Conservation (phyloP, 2,888 invertebrate genomes). For the Ophraella communa region DNA sequence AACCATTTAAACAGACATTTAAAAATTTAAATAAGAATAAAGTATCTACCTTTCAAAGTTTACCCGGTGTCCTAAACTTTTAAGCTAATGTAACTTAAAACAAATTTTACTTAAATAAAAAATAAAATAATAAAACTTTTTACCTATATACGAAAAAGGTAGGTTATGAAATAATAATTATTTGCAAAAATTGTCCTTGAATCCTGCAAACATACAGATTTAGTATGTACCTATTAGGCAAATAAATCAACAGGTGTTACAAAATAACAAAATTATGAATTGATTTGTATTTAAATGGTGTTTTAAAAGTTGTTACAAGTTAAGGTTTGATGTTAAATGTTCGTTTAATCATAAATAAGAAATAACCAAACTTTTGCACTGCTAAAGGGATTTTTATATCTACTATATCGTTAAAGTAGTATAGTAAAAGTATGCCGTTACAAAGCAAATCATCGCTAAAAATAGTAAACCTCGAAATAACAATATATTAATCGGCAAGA, state of each 20-base stretch:
- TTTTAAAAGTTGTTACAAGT: not conserved
- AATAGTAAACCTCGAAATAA: constrained; percentile 41
- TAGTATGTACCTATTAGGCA: not conserved
- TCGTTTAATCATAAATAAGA: not conserved
- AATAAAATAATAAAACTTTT: not conserved
- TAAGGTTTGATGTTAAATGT: not conserved
- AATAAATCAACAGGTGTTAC: constrained; percentile 20
- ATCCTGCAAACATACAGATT: not conserved
- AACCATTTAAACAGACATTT: too few relatives aligned
- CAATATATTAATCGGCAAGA: constrained; percentile 25
- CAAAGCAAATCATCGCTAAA: constrained; percentile 48
- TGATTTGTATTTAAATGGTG: not conserved
- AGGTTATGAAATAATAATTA: not conserved
- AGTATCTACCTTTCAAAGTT: too few relatives aligned
- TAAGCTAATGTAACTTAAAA: too few relatives aligned
- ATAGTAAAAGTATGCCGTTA: constrained; percentile 30
- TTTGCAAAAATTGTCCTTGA: constrained; percentile 5
- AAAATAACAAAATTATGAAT: not conserved
- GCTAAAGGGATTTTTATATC: not conserved
- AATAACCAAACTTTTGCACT: not conserved
- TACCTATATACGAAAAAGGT: too few relatives aligned
- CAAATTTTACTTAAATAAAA: not conserved
- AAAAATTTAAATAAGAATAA: not conserved
- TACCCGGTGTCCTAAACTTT: too few relatives aligned
- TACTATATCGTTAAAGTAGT: not conserved